Conservation (phyloP, 2,113 vertebrate genomes). For the Albula goreensis region DNA sequence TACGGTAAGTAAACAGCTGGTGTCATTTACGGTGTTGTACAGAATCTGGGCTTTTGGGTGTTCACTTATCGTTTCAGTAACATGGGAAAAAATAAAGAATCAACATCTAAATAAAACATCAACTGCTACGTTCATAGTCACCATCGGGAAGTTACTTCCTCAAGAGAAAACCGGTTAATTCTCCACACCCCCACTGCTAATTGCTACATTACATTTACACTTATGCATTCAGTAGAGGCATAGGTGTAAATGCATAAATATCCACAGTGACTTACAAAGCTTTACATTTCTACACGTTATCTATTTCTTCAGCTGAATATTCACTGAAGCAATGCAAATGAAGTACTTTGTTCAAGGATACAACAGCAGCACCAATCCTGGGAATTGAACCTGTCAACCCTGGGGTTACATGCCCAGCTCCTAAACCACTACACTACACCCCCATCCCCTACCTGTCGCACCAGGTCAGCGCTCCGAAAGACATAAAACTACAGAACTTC, state of each 20-base stretch:
- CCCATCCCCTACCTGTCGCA: neutral
- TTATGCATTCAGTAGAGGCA: too few species aligned
- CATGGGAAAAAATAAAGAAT: neutral
- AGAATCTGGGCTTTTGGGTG: neutral
- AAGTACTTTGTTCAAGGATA: too few species aligned
- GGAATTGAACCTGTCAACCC: too few species aligned
- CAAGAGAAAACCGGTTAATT: neutral
- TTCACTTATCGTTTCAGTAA: neutral
- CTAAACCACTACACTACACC: too few species aligned
- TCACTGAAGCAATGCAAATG: too few species aligned
- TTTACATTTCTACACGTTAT: too few species aligned
- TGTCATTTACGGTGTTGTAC: neutral
- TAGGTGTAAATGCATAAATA: too few species aligned
- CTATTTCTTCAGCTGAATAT: too few species aligned
- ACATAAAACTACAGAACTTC: neutral
- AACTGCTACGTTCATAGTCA: neutral
- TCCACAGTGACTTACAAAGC: too few species aligned
- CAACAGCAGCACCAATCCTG: too few species aligned
- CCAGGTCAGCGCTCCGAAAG: neutral
- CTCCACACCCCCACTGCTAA: neutral
- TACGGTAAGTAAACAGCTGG: neutral
- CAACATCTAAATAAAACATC: neutral
- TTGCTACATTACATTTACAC: too few species aligned
- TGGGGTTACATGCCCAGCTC: too few species aligned
- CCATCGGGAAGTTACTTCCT: neutral